A percentile compares a stretch with the other conserved stretches of the same genome.
Evolutionary conservation across 2,113 vertebrate species (phyloP).

Genomic region (Mastomys natalensis): DNA sequence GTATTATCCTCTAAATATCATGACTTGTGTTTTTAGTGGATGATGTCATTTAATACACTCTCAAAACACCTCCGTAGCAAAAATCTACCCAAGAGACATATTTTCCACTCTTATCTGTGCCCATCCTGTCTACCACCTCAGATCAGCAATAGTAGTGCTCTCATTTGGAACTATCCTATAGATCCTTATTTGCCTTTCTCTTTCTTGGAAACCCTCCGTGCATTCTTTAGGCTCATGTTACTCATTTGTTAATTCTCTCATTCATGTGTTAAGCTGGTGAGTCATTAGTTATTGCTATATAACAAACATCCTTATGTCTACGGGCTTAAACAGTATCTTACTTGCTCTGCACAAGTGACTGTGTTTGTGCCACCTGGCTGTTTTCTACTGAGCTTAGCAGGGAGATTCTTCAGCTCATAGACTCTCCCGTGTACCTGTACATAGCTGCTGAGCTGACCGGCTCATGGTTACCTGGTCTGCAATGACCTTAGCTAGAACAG

Average conservation of each 20-base stretch:
- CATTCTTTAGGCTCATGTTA: not conserved
- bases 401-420: not conserved
- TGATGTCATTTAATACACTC: slow-evolving; percentile 24
- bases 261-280: not conserved
- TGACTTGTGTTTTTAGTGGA: slow-evolving; percentile 56
- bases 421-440: not conserved
- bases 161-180: not conserved
- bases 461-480: not conserved
- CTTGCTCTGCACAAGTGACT: not conserved
- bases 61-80: slow-evolving; percentile 59
- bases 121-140: not conserved
- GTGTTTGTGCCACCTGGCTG: not conserved
- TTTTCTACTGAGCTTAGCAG: not conserved
- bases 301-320: not conserved
- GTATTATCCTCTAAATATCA: slow-evolving; percentile 40
- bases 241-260: not conserved
- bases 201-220: not conserved
- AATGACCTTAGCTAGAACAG: not conserved
- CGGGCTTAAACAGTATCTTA: not conserved
- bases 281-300: not conserved
- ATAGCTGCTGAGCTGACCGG: not conserved
- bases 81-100: not conserved
- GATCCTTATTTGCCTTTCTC: slow-evolving; percentile 1
- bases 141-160: not conserved
- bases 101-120: slow-evolving; percentile 52